These are phyloP conservation scores for Myotis daubentonii DNA, from an alignment of 2,797 vertebrate genomes.

Conservation along the genomic window DNA sequence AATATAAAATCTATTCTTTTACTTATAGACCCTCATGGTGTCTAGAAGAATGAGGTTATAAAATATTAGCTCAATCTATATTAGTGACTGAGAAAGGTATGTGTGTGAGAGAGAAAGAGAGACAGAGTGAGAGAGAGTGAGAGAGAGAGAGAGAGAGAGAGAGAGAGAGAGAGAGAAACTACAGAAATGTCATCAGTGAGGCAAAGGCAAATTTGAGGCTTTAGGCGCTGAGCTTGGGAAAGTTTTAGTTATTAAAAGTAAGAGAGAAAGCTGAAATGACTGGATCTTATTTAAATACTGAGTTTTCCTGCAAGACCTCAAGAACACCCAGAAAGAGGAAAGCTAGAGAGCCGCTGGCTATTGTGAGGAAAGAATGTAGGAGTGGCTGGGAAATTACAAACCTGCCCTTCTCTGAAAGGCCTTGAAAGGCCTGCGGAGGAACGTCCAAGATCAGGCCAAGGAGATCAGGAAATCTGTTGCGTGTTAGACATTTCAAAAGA, in stretches of 20 bases:
- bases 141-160: not conserved
- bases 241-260: not conserved
- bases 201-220: not conserved
- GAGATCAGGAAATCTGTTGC: not conserved
- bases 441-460: not conserved
- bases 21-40: not conserved
- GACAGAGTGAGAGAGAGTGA: not conserved
- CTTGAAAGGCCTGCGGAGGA: not conserved
- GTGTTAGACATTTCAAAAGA: not conserved
- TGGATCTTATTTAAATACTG: not conserved
- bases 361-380: not conserved
- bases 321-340: not conserved
- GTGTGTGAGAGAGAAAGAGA: not conserved
- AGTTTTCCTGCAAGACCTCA: not conserved
- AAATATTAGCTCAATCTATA: conserved; percentile 4
- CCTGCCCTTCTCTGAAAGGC: not conserved
- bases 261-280: not conserved
- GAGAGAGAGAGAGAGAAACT: not conserved
- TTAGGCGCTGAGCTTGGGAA: not conserved
- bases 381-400: not conserved
- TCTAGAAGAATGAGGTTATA: not conserved
- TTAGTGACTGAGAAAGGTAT: not conserved
- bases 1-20: not conserved
- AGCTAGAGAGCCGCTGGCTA: not conserved
- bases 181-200: not conserved